Base-by-base conservation (phyloP, 1,140 invertebrate species). In the Eueides isabella region DNA sequence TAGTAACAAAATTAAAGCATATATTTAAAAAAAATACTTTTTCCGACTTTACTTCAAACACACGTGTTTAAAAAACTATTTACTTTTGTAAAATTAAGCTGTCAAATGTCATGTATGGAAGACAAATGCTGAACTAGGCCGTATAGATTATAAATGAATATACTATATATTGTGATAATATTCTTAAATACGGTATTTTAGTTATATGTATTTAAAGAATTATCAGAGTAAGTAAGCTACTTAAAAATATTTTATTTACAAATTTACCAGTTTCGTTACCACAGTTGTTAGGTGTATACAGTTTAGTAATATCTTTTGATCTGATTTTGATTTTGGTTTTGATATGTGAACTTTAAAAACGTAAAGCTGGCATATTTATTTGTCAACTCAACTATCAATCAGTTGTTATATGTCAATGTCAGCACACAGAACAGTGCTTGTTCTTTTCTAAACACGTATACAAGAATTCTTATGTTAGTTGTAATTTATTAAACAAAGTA, bases 361-460 rank as follows among this genome's bases (percentile, higher is more conserved):
- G n/a, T 19, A 55, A 55, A 11, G 23, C 19, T 55, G 23, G 23
- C 48, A 55, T 55, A 0, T 26, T 7, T 11, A 12, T 23, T 2
- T 48, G 7, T 16, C 5, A 16, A n/a, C n/a, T 55, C 26, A 23
- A 26, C 48, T 26, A 19, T n/a, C 19, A 44, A 44, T 19, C 41
- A 44, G 41, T 44, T 55, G 48, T 55, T 55, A 9, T 55, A 26
- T 26, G 48, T 55, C 48, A 55, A 4, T 55, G 48, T 55, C 23
- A 55, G 23, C 19, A 55, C 11, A 2, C 23, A 55, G 48, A 26
- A 55, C 26, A 4, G 48, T 55, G 48, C 48, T 44, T 7, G n/a
- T 63, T 63, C 33, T 38, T 44, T 67, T 67, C 19, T 29, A 41
- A 41, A 67, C 66, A 67, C 66, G 66, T 67, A 67, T 48, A 38